Base-by-base conservation (phyloP, 2,888 invertebrate genomes). In the Drosophila birchii region DNA sequence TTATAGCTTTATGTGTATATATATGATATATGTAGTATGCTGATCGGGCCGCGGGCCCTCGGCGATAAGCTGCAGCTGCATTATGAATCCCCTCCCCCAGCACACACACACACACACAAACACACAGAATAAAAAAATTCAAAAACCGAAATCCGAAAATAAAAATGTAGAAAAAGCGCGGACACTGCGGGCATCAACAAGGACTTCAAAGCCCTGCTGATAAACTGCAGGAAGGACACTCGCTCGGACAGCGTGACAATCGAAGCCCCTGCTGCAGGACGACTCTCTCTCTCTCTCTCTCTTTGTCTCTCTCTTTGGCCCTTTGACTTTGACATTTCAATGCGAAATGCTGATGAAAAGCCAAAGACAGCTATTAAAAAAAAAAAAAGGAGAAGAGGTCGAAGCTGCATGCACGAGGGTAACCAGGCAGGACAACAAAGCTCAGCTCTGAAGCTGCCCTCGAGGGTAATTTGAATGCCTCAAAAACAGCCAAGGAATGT, bases 291-390 rank as follows among this genome's bases (percentile, higher is more conserved):
- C 12, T 6, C 23, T 3, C 12, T 1, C 23, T 14, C 44, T 14
- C 20, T 6, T 6, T n/a, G n/a, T 0, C 44, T 45, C 44, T 23
- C 44, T 5, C 2, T 23, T 0, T 41, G n/a, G 60, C 36, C 87
- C 88, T 89, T 88, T 83, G 82, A 88, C 83, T 84, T 88, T 88
- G 84, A 88, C 86, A 89, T 83, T 86, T 88, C 88, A 88, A 85
- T 84, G 86, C 89, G 45, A 82, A 89, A 89, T 87, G 80, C 71
- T 89, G 83, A 84, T 89, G 84, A 86, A 88, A 84, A 84, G 90
- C 90, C 89, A 88, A 86, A 81, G 90, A 89, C 87, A 83, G 83
- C 76, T 80, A 77, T 69, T 45, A 45, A 45, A 45, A 23, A 23
- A 20, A 43, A 85, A 87, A 81, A 53, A 29, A 32, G n/a, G n/a